Conservation (phyloP, 2,888 invertebrate genomes). For the Panopea generosa region DNA sequence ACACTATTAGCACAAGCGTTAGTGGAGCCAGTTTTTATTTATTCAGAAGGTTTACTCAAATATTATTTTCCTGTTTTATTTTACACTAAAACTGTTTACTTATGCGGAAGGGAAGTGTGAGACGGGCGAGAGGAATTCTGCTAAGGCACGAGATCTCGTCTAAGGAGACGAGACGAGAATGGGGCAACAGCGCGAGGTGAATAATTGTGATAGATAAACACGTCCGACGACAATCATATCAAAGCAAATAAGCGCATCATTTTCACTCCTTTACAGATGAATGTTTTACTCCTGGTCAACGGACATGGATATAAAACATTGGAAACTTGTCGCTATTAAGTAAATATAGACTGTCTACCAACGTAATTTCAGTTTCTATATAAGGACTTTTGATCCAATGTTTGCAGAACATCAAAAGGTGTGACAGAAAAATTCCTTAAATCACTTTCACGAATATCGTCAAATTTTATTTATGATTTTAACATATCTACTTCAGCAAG, state of each 20-base stretch:
- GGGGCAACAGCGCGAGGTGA: constrained; percentile 43
- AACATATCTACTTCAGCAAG: constrained; percentile 5
- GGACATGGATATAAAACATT: constrained; percentile 45
- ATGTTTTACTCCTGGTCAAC: constrained; percentile 60
- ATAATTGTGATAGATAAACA: constrained; percentile 54
- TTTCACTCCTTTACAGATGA: constrained; percentile 63
- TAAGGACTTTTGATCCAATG: background rate
- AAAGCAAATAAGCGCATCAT: constrained; percentile 65
- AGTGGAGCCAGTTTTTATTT: background rate
- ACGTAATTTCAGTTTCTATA: constrained; percentile 44
- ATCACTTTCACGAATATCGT: constrained; percentile 41
- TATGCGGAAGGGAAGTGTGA: constrained; percentile 13
- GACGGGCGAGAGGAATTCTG: constrained; percentile 23
- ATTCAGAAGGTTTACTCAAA: constrained; percentile 21
- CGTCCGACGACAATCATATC: constrained; percentile 61
- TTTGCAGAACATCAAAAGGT: constrained; percentile 6
- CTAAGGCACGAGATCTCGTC: constrained; percentile 15
- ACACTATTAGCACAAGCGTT: too few species aligned
- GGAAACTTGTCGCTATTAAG: constrained; percentile 48
- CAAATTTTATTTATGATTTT: constrained; percentile 41
- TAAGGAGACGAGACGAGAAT: constrained; percentile 35
- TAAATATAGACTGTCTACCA: constrained; percentile 60
- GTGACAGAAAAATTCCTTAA: constrained; percentile 30
- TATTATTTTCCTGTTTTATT: constrained; percentile 37
- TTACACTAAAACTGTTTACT: constrained; percentile 40